Conservation (phyloP, 2,888 invertebrate genomes). For the Sipha maydis region DNA sequence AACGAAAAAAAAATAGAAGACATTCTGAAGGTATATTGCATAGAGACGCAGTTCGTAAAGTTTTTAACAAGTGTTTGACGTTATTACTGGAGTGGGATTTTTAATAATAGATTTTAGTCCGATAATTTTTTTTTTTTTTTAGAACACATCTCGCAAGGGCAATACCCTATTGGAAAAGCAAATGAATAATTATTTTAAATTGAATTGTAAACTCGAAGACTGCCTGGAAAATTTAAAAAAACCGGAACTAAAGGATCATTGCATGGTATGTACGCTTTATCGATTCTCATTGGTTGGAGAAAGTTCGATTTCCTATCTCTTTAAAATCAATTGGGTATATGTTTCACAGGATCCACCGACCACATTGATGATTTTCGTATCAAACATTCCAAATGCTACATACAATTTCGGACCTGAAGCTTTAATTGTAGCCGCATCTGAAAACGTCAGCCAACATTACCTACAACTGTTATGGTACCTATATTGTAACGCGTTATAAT, state of each 20-base stretch:
- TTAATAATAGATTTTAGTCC: background rate
- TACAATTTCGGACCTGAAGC: constrained; percentile 15
- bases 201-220: constrained; percentile 6
- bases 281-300: background rate
- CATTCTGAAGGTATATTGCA: constrained; percentile 15
- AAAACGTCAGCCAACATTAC: background rate
- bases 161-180: constrained; percentile 6
- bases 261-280: background rate
- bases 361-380: constrained; percentile 22
- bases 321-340: no score
- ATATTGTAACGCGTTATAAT: no score
- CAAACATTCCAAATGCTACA: background rate
- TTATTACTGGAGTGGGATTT: background rate
- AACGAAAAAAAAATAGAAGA: background rate
- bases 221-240: background rate
- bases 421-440: constrained; percentile 28
- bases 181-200: constrained; percentile 30
- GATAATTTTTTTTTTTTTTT: background rate
- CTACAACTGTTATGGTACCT: constrained; percentile 21
- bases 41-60: background rate
- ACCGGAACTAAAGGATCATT: background rate
- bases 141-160: background rate
- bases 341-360: background rate
- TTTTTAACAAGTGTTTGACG: background rate
- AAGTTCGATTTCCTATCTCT: no score